Conservation (phyloP, 2,113 vertebrate genomes). For the Campylomormyrus numenius region DNA sequence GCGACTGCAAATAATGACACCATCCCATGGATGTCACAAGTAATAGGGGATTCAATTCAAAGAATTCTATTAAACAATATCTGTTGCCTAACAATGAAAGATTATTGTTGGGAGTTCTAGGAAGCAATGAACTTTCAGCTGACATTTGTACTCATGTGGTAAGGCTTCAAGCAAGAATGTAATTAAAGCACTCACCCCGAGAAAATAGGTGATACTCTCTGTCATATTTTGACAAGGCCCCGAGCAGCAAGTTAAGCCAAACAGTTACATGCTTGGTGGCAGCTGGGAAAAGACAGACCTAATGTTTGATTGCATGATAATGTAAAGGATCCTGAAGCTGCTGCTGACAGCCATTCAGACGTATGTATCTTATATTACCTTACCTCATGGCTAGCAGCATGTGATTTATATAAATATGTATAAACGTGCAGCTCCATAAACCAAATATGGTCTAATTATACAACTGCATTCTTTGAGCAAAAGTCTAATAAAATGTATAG, state of each 20-base stretch:
- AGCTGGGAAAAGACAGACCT: slow-evolving; percentile 56
- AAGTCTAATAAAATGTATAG: neutral
- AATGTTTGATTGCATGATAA: slow-evolving; percentile 62
- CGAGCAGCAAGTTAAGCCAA: slow-evolving; percentile 60
- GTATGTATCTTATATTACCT: neutral
- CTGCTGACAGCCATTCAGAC: slow-evolving; percentile 37
- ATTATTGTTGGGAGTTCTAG: slow-evolving; percentile 48
- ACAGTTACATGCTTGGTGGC: slow-evolving; percentile 65
- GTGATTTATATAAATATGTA: neutral
- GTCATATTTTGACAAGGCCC: slow-evolving; percentile 72
- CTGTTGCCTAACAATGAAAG: slow-evolving; percentile 57
- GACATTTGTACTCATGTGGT: slow-evolving; percentile 69
- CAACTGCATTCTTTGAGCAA: neutral
- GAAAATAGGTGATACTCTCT: slow-evolving; percentile 66
- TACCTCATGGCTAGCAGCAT: neutral
- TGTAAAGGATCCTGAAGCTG: slow-evolving; percentile 50
- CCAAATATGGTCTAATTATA: neutral
- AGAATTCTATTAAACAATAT: slow-evolving; percentile 52
- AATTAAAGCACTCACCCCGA: slow-evolving; percentile 68
- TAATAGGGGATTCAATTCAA: slow-evolving; percentile 50
- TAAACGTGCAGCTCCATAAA: neutral
- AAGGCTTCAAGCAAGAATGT: slow-evolving; percentile 59
- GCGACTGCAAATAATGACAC: slow-evolving; percentile 55
- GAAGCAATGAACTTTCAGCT: slow-evolving; percentile 62
- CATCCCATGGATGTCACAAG: slow-evolving; percentile 45